phyloP scores from a whole-genome alignment of 2,797 vertebrate genomes.

The Hydrophis major region DNA sequence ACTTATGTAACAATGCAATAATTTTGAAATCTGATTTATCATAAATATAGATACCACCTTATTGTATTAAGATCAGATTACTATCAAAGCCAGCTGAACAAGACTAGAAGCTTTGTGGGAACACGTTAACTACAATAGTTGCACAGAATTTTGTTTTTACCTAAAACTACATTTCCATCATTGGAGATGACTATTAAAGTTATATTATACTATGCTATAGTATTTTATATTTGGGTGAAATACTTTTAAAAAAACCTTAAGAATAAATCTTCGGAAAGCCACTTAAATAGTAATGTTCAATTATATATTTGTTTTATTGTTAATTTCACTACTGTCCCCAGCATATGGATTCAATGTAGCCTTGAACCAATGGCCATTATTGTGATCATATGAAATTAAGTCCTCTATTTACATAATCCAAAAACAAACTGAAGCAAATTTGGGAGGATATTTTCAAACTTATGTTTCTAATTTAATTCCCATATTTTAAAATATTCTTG shows the following conservation, averaged over 20 bases:
- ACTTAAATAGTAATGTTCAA: constrained; percentile 25
- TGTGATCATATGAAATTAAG: not conserved
- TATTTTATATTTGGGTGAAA: constrained; percentile 40
- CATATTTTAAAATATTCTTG: not conserved
- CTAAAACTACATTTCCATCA: constrained; percentile 25
- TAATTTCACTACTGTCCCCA: constrained; percentile 22
- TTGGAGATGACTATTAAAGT: constrained; percentile 40
- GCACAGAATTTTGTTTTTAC: constrained; percentile 12
- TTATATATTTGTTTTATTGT: not conserved
- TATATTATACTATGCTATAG: not conserved
- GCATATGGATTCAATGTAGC: not conserved
- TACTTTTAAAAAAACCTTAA: constrained; percentile 41
- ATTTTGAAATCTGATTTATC: constrained; percentile 62
- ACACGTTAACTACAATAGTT: not conserved
- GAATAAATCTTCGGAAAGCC: constrained; percentile 37
- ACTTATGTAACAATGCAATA: constrained; percentile 69
- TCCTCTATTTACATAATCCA: not conserved
- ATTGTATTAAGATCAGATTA: no score
- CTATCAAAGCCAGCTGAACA: no score
- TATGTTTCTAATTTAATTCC: not conserved
- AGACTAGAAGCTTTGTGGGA: no score
- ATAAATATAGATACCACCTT: constrained; percentile 61
- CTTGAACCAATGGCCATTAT: not conserved
- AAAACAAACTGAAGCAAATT: not conserved
- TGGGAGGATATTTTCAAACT: not conserved